Evolutionary conservation across 1,140 invertebrate genomes (phyloP).

Genomic region (Brachionus rubens): DNA sequence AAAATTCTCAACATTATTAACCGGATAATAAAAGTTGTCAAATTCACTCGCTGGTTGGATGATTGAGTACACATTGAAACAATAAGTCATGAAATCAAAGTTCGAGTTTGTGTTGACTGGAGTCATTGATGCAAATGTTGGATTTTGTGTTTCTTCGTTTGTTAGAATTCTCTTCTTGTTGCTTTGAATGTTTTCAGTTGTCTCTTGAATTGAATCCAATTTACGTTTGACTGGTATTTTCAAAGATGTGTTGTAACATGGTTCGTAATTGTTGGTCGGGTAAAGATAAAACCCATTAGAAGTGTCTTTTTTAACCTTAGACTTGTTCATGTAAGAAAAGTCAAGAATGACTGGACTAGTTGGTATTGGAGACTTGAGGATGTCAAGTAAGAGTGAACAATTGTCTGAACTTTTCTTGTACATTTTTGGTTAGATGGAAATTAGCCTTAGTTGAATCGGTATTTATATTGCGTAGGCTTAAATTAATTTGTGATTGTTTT

Average conservation of each 20-base stretch:
- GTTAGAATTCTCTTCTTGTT: background rate
- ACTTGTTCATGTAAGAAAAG: conserved; percentile 29
- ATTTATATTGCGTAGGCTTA: too few relatives aligned
- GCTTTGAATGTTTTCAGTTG: background rate
- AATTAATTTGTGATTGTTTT: too few relatives aligned
- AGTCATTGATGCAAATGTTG: background rate
- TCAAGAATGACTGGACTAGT: conserved; percentile 4
- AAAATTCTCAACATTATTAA: background rate
- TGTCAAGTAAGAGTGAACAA: conserved; percentile 9
- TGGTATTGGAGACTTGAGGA: background rate
- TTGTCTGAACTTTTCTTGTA: conserved; percentile 11
- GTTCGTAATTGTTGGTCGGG: background rate
- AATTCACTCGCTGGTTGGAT: conserved; percentile 30
- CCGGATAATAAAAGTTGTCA: conserved; percentile 29
- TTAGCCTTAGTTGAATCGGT: too few relatives aligned
- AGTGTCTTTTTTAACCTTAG: background rate
- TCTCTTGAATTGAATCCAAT: background rate
- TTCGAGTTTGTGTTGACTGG: conserved; percentile 3
- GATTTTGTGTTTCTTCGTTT: background rate
- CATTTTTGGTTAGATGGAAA: background rate
- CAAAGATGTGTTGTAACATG: background rate
- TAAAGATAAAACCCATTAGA: conserved; percentile 7
- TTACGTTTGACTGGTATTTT: conserved; percentile 25
- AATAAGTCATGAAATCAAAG: conserved; percentile 9
- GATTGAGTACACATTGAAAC: background rate